Evolutionary conservation across 1,140 invertebrate genomes (phyloP).

Genomic region (Zaprionus inermis): DNA sequence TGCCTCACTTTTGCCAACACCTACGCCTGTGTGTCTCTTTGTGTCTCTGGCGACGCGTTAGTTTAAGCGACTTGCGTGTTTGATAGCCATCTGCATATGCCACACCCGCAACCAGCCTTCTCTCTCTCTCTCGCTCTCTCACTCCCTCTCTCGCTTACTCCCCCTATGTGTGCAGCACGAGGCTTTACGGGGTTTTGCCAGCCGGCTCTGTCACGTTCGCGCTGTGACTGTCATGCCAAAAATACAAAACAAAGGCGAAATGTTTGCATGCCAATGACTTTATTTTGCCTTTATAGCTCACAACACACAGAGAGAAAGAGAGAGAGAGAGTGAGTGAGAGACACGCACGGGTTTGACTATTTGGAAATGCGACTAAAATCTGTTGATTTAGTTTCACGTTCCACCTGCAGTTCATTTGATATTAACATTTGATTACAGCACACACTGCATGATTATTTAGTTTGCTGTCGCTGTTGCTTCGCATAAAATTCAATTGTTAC

Average conservation of each 20-base stretch:
- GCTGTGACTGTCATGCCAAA: slow-evolving; percentile 68
- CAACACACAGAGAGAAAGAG: neutral
- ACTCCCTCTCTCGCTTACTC: neutral
- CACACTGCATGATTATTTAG: neutral
- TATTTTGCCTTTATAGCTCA: slow-evolving; percentile 39
- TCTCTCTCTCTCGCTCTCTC: slow-evolving; percentile 3
- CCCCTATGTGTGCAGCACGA: neutral
- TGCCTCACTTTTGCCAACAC: no score
- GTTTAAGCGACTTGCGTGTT: slow-evolving; percentile 71
- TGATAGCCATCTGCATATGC: slow-evolving; percentile 53
- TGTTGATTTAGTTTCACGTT: slow-evolving; percentile 45
- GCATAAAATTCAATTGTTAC: slow-evolving; percentile 52
- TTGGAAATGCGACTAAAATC: slow-evolving; percentile 50
- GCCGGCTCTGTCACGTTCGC: slow-evolving; percentile 64
- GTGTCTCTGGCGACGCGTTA: slow-evolving; percentile 42
- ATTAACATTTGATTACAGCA: slow-evolving; percentile 45
- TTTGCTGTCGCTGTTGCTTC: neutral
- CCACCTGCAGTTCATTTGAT: slow-evolving; percentile 31
- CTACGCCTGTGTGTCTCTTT: neutral
- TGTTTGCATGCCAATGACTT: slow-evolving; percentile 61
- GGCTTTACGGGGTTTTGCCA: neutral
- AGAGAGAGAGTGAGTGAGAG: no score
- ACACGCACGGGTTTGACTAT: slow-evolving; percentile 17
- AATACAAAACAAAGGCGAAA: slow-evolving; percentile 44
- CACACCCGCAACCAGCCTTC: slow-evolving; percentile 9